Base-by-base conservation (phyloP, 2,113 vertebrate genomes). In the Coregonus clupeaformis region DNA sequence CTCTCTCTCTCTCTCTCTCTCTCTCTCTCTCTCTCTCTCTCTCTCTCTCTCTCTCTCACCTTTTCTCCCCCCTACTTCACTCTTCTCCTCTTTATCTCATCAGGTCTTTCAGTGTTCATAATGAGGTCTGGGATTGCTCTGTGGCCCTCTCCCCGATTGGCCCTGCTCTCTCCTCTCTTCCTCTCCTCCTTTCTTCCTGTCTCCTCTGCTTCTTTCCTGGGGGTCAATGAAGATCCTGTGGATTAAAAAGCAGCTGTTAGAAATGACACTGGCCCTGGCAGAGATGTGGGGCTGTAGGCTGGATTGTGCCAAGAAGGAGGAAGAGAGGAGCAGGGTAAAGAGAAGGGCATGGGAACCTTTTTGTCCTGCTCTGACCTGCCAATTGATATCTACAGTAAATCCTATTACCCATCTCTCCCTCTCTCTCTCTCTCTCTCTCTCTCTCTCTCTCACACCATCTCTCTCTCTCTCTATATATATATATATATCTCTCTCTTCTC, bases 201-300 rank as follows among this genome's bases (percentile, higher is more conserved):
- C 93, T 89, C 91, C 93, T 92, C 92, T 90, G 91, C 92, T 68
- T 91, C 87, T 92, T 93, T 92, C 93, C 88, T n/a, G 89, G 84
- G 92, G 94, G 94, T 94, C 96, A 95, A 96, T 95, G 94, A 94
- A 94, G 94, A 95, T 95, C 93, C 92, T 90, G 92, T 93, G 94
- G 93, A 94, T 95, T 92, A 95, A 93, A 93, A 93, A 93, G 94
- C 92, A 91, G 92, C 93, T 95, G 94, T 95, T 95, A 95, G 94
- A 95, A 36, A 36, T 36, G 36, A 36, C 36, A 36, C 94, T 95
- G 93, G 94, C 94, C 94, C 95, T 95, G 93, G 93, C 91, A 91
- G 91, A 88, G 92, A 91, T 93, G 89, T 42, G 30, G 30, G 32
- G 16, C 2, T 66, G 93, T 94, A 91, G 91, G 62, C 32, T 20